These are phyloP conservation scores for Chalcosyrphus nemorum DNA, from an alignment of 2,888 invertebrate genomes.

Conservation along the genomic window DNA sequence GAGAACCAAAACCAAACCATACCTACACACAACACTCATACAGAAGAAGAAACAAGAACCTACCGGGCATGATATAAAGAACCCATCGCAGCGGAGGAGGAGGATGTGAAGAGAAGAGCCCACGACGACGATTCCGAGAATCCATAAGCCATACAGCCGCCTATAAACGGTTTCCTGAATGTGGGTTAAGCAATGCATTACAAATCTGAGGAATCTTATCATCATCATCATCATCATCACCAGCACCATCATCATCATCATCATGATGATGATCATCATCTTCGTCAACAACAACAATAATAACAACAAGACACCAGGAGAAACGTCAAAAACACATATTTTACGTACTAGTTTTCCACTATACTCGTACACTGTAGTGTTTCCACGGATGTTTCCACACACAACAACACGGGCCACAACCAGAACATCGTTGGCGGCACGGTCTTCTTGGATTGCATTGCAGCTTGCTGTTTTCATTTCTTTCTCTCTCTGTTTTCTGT, in stretches of 20 bases:
- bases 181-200: conserved; percentile 73
- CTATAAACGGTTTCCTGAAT: conserved; percentile 73
- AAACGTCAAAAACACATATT: conserved; percentile 59
- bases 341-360: conserved; percentile 26
- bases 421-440: conserved; percentile 46
- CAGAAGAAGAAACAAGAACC: conserved; percentile 40
- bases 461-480: conserved; percentile 49
- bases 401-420: conserved; percentile 13
- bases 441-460: neutral
- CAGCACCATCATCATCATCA: conserved; percentile 5
- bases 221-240: conserved; percentile 63
- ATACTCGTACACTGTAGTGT: conserved; percentile 6
- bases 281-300: conserved; percentile 29
- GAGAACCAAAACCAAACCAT: conserved; percentile 6
- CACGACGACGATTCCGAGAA: conserved; percentile 70
- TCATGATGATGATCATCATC: conserved; percentile 9
- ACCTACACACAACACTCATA: conserved; percentile 7
- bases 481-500: conserved; percentile 24
- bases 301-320: conserved; percentile 40
- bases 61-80: neutral
- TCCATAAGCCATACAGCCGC: conserved; percentile 72
- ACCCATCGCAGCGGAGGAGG: conserved; percentile 32
- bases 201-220: conserved; percentile 71
- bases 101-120: conserved; percentile 52
- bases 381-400: conserved; percentile 45